Evolutionary conservation across 2,113 vertebrate genomes (phyloP).

Genomic region (Scalopus aquaticus): DNA sequence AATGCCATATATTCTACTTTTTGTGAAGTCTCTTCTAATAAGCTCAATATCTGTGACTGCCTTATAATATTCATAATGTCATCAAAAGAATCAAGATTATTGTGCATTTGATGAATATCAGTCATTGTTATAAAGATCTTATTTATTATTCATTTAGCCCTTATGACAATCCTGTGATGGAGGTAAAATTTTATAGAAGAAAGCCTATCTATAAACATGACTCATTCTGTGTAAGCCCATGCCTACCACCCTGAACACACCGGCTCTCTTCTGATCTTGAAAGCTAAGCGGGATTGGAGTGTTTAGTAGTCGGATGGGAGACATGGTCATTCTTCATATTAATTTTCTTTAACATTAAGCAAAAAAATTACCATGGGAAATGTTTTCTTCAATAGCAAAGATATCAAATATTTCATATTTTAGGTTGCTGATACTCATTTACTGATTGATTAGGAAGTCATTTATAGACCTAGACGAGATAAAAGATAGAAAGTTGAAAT

Average conservation of each 20-base stretch:
- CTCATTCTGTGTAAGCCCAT: no score
- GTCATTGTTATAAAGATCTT: background rate
- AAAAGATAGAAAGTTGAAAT: background rate
- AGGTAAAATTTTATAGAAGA: slow-evolving; percentile 18
- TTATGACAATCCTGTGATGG: background rate
- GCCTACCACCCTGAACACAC: no score
- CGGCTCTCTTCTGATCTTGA: no score
- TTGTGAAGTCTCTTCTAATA: background rate
- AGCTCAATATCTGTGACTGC: background rate
- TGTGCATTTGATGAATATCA: background rate
- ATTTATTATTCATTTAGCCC: background rate
- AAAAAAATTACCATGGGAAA: background rate
- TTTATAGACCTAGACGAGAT: background rate
- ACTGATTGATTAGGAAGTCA: background rate
- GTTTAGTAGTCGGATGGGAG: background rate
- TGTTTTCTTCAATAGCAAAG: background rate
- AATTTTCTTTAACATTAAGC: background rate
- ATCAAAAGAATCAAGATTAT: background rate
- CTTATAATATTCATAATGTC: background rate
- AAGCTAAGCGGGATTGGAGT: no score
- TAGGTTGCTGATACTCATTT: slow-evolving; percentile 31
- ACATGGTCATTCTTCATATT: background rate
- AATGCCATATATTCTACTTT: background rate
- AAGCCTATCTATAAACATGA: background rate
- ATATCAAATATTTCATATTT: background rate